phyloP scores from a whole-genome alignment of 2,113 vertebrate species.

The Lota lota region DNA sequence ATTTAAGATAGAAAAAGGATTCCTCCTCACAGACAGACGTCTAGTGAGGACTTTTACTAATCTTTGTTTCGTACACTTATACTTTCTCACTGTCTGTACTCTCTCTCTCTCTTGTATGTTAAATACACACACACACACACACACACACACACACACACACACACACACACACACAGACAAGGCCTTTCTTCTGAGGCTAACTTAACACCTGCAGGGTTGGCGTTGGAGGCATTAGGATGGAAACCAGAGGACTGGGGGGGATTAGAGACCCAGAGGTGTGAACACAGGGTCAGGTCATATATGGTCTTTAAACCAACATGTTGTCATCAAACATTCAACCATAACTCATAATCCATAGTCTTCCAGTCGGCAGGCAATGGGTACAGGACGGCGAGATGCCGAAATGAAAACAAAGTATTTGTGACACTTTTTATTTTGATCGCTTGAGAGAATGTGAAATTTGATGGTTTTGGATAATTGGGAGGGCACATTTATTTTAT shows the following conservation, averaged over 20 bases:
- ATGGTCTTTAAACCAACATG: conserved; percentile 41
- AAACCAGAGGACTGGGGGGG: conserved; percentile 54
- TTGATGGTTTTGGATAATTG: too few relatives aligned
- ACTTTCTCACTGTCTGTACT: neutral
- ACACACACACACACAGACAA: neutral
- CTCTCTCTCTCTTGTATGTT: neutral
- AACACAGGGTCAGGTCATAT: conserved; percentile 57
- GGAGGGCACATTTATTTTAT: too few relatives aligned
- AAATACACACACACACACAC: neutral
- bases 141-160: neutral
- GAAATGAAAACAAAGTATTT: too few relatives aligned
- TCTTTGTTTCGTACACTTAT: too few relatives aligned
- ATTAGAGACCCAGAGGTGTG: conserved; percentile 62
- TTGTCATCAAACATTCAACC: conserved; percentile 21
- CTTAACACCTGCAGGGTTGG: conserved; percentile 57
- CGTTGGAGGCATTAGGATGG: conserved; percentile 50
- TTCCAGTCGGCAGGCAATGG: too few relatives aligned
- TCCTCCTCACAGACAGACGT: too few relatives aligned
- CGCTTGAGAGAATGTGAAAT: too few relatives aligned
- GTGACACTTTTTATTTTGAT: too few relatives aligned
- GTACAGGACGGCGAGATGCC: too few relatives aligned
- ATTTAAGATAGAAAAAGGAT: too few relatives aligned
- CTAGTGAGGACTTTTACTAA: too few relatives aligned
- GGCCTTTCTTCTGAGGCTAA: conserved; percentile 21
- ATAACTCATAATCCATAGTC: too few relatives aligned